Conservation (phyloP, 2,888 invertebrate species). For the Tachystola acroxantha region DNA sequence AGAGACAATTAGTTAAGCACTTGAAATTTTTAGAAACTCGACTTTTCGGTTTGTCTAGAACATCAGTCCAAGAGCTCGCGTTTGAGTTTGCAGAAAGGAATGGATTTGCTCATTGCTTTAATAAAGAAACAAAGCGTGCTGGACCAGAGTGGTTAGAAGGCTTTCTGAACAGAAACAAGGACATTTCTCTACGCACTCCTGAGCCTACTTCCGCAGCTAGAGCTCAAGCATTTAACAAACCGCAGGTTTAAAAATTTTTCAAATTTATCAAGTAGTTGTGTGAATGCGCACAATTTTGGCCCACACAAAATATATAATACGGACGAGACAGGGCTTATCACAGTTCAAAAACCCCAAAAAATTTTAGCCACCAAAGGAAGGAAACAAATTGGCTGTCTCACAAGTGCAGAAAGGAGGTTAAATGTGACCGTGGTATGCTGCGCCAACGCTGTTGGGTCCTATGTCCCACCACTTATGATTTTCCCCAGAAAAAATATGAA, state of each 20-base stretch:
- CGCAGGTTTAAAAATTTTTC: background rate
- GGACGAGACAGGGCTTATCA: background rate
- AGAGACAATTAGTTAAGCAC: background rate
- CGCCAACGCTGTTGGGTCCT: background rate
- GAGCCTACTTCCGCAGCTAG: background rate
- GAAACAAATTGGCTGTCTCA: background rate
- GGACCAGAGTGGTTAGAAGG: slow-evolving; percentile 1
- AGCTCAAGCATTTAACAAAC: background rate
- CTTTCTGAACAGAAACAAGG: background rate
- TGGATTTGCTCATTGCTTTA: slow-evolving; percentile 6
- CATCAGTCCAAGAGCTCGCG: slow-evolving; percentile 5
- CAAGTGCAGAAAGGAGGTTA: background rate
- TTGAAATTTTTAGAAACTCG: background rate
- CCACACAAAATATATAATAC: background rate
- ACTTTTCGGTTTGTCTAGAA: slow-evolving; percentile 8
- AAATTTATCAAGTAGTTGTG: background rate
- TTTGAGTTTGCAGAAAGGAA: slow-evolving; percentile 10
- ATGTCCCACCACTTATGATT: background rate
- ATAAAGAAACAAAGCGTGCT: slow-evolving; percentile 8
- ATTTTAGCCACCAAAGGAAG: background rate
- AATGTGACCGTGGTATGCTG: background rate
- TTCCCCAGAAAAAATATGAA: background rate
- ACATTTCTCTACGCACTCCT: background rate
- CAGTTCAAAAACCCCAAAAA: background rate
- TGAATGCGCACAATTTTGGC: background rate